Evolutionary conservation across 2,113 vertebrate species (phyloP).

Genomic region (Canis aureus): DNA sequence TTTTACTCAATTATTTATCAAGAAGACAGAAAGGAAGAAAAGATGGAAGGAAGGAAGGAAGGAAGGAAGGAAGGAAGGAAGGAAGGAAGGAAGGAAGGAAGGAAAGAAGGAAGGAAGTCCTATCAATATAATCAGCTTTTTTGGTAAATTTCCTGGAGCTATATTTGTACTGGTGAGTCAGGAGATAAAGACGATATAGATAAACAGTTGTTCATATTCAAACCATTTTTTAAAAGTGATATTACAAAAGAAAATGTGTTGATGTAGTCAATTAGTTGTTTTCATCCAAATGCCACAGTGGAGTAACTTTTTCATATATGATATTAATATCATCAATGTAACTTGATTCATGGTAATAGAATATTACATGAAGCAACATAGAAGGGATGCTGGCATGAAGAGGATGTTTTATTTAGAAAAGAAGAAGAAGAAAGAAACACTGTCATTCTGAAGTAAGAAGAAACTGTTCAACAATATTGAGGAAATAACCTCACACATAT

Average conservation of each 20-base stretch:
- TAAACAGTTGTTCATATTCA: not conserved
- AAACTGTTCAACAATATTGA: slow-evolving; percentile 40
- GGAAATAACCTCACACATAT: not conserved
- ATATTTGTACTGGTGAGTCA: not conserved
- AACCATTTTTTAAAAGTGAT: not conserved
- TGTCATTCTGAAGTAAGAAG: not conserved
- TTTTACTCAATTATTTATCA: not conserved
- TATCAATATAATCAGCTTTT: not conserved
- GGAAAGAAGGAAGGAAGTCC: not conserved
- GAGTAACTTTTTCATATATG: not conserved
- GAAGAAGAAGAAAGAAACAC: not conserved
- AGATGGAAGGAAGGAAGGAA: not conserved
- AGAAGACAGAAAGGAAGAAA: not conserved
- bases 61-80: not conserved
- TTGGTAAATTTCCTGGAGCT: not conserved
- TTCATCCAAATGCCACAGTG: not conserved
- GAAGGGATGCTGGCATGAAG: not conserved
- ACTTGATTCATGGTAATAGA: not conserved
- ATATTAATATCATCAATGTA: not conserved
- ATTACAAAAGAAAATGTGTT: not conserved
- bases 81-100: too few relatives aligned
- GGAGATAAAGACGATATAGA: not conserved
- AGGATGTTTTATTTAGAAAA: not conserved
- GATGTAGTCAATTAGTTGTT: not conserved
- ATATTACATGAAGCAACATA: not conserved